A percentile compares a stretch with the other conserved stretches of the same genome.
These are phyloP conservation scores for Amphilophus citrinellus DNA, from an alignment of 2,113 vertebrate genomes.

Conservation along the genomic window DNA sequence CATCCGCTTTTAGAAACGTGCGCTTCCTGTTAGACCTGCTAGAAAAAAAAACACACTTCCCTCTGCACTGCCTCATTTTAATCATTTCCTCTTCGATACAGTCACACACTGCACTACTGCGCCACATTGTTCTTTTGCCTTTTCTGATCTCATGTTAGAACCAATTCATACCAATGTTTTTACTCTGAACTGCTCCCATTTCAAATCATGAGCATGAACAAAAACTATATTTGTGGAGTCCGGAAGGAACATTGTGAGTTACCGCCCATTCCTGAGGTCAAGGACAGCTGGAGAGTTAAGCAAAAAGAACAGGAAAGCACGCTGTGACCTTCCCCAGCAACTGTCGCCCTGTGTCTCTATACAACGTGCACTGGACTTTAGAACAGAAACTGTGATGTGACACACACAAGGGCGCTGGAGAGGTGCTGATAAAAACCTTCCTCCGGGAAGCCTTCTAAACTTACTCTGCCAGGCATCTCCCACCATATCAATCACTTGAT, in stretches of 20 bases:
- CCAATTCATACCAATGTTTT: slow-evolving; percentile 33
- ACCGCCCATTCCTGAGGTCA: slow-evolving; percentile 67
- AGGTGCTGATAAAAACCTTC: slow-evolving; percentile 44
- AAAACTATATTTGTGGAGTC: slow-evolving; percentile 38
- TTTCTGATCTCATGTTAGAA: slow-evolving; percentile 42
- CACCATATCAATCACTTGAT: background rate
- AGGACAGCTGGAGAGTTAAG: slow-evolving; percentile 21
- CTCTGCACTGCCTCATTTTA: slow-evolving; percentile 47
- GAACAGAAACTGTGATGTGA: slow-evolving; percentile 29
- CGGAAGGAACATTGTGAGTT: slow-evolving; percentile 61
- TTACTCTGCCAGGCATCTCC: background rate
- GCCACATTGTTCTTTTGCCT: slow-evolving; percentile 36
- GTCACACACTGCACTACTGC: background rate
- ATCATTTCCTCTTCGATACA: slow-evolving; percentile 57
- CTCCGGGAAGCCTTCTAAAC: slow-evolving; percentile 36
- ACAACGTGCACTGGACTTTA: slow-evolving; percentile 11
- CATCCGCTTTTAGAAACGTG: slow-evolving; percentile 75
- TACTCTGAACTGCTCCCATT: slow-evolving; percentile 44
- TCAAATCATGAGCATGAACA: slow-evolving; percentile 39
- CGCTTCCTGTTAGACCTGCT: slow-evolving; percentile 66
- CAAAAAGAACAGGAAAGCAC: slow-evolving; percentile 8
- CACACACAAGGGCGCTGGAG: slow-evolving; percentile 31
- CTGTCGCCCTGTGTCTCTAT: slow-evolving; percentile 15
- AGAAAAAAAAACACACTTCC: slow-evolving; percentile 51
- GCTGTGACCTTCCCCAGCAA: slow-evolving; percentile 29